These are phyloP conservation scores for Dryobota labecula DNA, from an alignment of 2,888 invertebrate genomes.

Conservation along the genomic window DNA sequence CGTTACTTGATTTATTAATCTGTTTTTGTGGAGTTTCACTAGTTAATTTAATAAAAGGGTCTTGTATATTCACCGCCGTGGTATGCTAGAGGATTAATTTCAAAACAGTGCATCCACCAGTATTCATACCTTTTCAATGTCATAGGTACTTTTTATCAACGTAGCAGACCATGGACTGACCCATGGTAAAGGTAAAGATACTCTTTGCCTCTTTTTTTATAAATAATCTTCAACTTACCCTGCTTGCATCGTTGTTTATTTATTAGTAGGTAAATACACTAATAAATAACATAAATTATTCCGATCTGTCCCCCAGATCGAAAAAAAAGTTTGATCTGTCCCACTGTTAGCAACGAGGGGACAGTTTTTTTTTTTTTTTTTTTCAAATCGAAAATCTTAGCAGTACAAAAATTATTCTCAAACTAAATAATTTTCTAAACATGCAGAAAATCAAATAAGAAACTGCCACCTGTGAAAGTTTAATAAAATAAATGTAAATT, in stretches of 20 bases:
- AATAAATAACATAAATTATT: no score
- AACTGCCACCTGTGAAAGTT: background rate
- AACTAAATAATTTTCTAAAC: conserved; percentile 4
- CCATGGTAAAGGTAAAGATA: background rate
- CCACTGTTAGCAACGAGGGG: no score
- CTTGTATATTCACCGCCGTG: background rate
- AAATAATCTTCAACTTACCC: background rate
- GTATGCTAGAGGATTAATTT: background rate
- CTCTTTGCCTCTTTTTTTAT: no score
- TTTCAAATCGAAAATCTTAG: background rate
- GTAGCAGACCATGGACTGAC: background rate
- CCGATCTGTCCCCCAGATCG: no score
- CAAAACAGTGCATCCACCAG: background rate
- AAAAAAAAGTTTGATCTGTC: no score
- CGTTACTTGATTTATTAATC: no score
- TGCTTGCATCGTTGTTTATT: background rate
- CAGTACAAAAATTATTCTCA: background rate
- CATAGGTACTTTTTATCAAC: background rate
- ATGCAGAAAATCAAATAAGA: conserved; percentile 12
- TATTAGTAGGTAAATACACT: background rate
- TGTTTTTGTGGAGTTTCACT: background rate
- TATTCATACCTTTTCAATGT: background rate
- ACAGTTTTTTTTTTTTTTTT: no score
- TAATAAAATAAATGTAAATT: conserved; percentile 8
- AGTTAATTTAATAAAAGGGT: background rate